Base-by-base conservation (phyloP, 2,888 invertebrate genomes). In the Pristionchus entomophagus region DNA sequence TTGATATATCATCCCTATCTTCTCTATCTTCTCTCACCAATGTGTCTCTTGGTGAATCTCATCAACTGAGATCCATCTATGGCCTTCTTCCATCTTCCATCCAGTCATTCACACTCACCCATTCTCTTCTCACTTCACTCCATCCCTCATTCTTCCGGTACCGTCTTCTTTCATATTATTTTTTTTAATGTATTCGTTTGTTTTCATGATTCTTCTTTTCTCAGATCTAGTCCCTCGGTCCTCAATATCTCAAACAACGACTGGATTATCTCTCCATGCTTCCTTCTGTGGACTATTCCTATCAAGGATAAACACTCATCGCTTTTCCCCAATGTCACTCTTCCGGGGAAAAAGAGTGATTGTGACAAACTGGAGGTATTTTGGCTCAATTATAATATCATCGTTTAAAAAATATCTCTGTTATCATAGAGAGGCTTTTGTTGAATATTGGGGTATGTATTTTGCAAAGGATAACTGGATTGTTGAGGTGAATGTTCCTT, bases 261-360 rank as follows among this genome's bases (percentile, higher is more conserved):
- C 6, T 86, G 86, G 32, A 32, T 84, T 10, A 88, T 88, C 56
- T 86, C 88, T 35, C 41, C 83, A 35, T 89, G 89, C 62, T 78
- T 88, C 35, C 73, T 88, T 26, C 69, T 83, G 45, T 89, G 89
- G 89, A 73, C 88, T 19, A 59, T 87, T 26, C 88, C 88, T 5
- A 73, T 59, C 41, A 45, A n/a, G 78, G 45, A 38, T 14, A n/a
- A 69, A 38, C 38, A 51, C 56, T 45, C 6, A 32, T 77, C 26
- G 3, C 22, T 77, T 14, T 22, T 77, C 45, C 77, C 41, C 2
- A 41, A 77, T 45, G 41, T 41, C 26, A 45, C 77, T 45, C 77
- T 45, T n/a, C 77, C 77, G n/a, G n/a, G 29, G 41, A 6, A 3
- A 14, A 45, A 77, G 45, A 77, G 45, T 17, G 77, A 77, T 3